Conservation (phyloP, 2,113 vertebrate species). For the Mobula hypostoma region DNA sequence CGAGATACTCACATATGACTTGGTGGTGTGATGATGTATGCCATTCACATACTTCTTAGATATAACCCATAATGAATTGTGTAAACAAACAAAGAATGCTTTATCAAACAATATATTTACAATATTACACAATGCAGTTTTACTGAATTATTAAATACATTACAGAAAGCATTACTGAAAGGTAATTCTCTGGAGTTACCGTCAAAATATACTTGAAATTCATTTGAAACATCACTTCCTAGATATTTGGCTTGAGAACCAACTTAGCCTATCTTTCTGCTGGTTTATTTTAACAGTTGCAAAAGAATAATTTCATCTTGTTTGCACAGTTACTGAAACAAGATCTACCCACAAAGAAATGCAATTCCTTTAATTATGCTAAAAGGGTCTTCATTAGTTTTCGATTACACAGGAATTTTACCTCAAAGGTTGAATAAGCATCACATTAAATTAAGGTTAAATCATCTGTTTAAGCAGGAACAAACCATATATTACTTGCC, state of each 20-base stretch:
- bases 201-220: not conserved
- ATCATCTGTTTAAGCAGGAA: too few species aligned
- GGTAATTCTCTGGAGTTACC: not conserved
- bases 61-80: too few species aligned
- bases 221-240: too few species aligned
- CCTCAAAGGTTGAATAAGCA: not conserved
- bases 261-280: not conserved
- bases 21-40: too few species aligned
- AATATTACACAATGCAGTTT: too few species aligned
- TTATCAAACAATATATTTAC: too few species aligned
- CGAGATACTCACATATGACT: too few species aligned
- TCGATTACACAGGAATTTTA: not conserved
- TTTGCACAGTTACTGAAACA: not conserved
- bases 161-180: too few species aligned
- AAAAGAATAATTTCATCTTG: not conserved
- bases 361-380: not conserved
- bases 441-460: too few species aligned
- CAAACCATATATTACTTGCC: not conserved
- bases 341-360: not conserved
- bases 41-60: too few species aligned
- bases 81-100: too few species aligned
- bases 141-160: too few species aligned
- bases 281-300: not conserved
- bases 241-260: not conserved
- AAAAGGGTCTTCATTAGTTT: not conserved